phyloP scores from a whole-genome alignment of 2,888 invertebrate species.

The Meiosimyza decipiens region DNA sequence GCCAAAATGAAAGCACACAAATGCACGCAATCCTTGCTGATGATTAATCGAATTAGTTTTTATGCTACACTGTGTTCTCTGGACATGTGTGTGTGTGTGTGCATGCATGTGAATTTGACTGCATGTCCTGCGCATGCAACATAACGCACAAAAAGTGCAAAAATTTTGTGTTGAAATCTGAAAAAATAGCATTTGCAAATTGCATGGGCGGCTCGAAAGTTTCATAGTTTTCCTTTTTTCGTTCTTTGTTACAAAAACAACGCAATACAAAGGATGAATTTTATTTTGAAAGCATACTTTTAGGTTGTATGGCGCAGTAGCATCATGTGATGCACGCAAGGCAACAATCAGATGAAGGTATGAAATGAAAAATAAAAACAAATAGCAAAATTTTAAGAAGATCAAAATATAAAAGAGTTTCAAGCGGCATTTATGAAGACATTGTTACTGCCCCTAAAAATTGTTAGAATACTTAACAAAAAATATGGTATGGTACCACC shows the following conservation, averaged over 20 bases:
- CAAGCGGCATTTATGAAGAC: no score
- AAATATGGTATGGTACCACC: no score
- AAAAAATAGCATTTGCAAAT: conserved; percentile 35
- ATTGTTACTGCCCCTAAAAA: no score
- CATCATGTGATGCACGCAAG: conserved; percentile 9
- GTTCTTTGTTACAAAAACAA: not conserved
- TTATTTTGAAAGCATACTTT: conserved; percentile 28
- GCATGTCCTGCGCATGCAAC: conserved; percentile 39
- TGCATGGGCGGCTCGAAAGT: conserved; percentile 37
- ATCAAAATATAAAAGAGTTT: no score
- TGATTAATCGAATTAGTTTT: conserved; percentile 53
- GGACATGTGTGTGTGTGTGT: conserved; percentile 10
- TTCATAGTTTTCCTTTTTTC: conserved; percentile 13
- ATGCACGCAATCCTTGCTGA: conserved; percentile 38
- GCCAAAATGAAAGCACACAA: conserved; percentile 1
- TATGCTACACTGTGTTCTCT: conserved; percentile 33
- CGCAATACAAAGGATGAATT: conserved; percentile 21
- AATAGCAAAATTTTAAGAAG: no score
- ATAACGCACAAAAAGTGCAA: conserved; percentile 26
- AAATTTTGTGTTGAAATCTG: not conserved
- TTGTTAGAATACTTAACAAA: no score
- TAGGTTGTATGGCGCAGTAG: conserved; percentile 37
- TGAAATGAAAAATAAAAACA: no score
- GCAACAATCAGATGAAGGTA: no score
- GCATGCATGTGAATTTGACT: conserved; percentile 50